Percentiles rank a stretch among this genome's conserved stretches.
Conservation (phyloP, 1,140 invertebrate genomes). For the Myzus persicae region DNA sequence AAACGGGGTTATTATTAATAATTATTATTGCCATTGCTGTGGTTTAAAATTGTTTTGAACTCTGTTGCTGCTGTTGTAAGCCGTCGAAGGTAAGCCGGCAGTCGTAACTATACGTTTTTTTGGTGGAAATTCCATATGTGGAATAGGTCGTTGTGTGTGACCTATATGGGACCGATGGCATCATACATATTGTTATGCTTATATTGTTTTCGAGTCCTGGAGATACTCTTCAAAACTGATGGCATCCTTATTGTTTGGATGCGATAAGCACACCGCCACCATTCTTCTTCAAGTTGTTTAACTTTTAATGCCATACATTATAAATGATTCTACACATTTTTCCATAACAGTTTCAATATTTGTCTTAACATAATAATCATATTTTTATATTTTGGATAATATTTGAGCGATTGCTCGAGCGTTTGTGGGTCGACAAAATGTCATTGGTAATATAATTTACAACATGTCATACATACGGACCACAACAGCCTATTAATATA, state of each 20-base stretch:
- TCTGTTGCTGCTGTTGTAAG: background rate
- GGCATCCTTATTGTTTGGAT: background rate
- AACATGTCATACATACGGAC: background rate
- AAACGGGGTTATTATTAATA: background rate
- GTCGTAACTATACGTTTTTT: background rate
- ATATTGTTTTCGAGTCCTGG: no score
- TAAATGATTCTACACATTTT: background rate
- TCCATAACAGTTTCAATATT: background rate
- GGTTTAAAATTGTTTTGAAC: background rate
- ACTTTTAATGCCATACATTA: background rate
- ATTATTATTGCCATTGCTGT: background rate
- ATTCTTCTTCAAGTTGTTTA: background rate
- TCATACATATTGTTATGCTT: no score
- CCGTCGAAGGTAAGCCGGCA: background rate
- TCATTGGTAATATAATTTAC: background rate
- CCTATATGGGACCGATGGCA: no score
- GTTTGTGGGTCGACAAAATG: background rate
- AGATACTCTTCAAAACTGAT: no score
- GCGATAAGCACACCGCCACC: background rate
- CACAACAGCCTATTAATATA: background rate
- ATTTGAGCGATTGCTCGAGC: no score
- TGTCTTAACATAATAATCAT: no score
- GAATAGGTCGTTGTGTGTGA: no score
- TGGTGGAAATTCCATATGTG: background rate
- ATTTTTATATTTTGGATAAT: no score